Conservation (phyloP, 2,113 vertebrate species). For the Pycnonotus jocosus region DNA sequence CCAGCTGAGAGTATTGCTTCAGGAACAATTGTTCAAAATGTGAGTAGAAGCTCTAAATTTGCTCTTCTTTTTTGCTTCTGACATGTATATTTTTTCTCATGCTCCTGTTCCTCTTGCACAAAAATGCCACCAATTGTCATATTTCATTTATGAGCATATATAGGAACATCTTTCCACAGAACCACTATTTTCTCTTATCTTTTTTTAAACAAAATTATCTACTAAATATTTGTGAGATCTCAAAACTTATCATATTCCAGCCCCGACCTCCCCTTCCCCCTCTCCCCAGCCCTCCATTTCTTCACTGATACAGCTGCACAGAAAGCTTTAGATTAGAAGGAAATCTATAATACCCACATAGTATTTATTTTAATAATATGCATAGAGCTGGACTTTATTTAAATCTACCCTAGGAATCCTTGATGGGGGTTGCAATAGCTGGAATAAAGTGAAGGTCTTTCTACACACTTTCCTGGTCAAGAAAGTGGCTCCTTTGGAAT, state of each 20-base stretch:
- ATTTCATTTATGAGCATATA: neutral
- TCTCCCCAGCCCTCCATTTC: neutral
- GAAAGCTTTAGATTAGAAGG: neutral
- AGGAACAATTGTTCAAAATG: neutral
- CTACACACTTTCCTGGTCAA: neutral
- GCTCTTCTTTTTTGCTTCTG: neutral
- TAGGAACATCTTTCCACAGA: neutral
- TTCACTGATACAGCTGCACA: neutral
- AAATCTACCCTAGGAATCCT: neutral
- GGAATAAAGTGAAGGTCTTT: neutral
- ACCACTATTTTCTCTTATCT: neutral
- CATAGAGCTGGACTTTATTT: neutral
- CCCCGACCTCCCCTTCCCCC: accelerated
- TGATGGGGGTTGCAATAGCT: neutral
- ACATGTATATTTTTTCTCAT: neutral
- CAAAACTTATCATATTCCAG: accelerated
- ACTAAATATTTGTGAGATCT: neutral
- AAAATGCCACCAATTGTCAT: neutral
- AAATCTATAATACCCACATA: neutral
- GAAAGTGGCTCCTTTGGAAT: neutral
- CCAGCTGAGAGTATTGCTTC: neutral
- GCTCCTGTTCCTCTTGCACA: neutral
- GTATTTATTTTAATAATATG: neutral
- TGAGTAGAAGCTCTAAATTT: constrained; percentile 19
- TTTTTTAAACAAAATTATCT: neutral